Evolutionary conservation across 2,113 vertebrate species (phyloP).

Genomic region (Engraulis encrasicolus): DNA sequence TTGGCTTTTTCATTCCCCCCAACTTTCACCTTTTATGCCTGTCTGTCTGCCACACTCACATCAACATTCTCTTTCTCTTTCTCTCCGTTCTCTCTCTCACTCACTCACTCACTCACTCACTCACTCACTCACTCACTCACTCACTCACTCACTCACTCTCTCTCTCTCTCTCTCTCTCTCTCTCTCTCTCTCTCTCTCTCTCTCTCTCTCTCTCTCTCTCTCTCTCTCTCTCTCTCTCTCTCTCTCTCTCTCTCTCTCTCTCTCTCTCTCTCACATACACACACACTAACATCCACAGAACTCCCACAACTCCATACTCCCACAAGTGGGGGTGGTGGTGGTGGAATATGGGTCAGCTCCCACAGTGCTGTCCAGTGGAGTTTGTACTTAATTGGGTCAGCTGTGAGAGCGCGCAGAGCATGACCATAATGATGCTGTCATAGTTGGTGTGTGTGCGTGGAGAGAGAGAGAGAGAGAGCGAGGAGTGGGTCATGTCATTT

Average conservation of each 20-base stretch:
- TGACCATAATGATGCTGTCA: background rate
- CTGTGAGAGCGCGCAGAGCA: background rate
- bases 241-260: background rate
- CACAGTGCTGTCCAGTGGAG: slow-evolving; percentile 18
- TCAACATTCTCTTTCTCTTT: background rate
- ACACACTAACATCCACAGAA: background rate
- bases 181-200: background rate
- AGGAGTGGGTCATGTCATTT: background rate
- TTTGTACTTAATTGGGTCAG: slow-evolving; percentile 16
- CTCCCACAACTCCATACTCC: slow-evolving; percentile 15
- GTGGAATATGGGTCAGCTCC: background rate
- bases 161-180: too few relatives aligned
- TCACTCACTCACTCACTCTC: background rate
- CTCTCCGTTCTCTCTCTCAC: background rate
- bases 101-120: background rate
- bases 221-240: background rate
- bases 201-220: background rate
- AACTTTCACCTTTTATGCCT: background rate
- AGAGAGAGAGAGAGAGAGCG: too few relatives aligned
- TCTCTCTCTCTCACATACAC: background rate
- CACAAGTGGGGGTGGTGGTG: slow-evolving; percentile 7
- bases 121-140: background rate
- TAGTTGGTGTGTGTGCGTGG: too few relatives aligned
- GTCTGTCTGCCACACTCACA: background rate
- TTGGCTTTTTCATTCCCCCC: background rate